Percentiles rank a stretch among this genome's conserved stretches.
Conservation (phyloP, 2,113 vertebrate genomes). For the Xiphophorus couchianus region DNA sequence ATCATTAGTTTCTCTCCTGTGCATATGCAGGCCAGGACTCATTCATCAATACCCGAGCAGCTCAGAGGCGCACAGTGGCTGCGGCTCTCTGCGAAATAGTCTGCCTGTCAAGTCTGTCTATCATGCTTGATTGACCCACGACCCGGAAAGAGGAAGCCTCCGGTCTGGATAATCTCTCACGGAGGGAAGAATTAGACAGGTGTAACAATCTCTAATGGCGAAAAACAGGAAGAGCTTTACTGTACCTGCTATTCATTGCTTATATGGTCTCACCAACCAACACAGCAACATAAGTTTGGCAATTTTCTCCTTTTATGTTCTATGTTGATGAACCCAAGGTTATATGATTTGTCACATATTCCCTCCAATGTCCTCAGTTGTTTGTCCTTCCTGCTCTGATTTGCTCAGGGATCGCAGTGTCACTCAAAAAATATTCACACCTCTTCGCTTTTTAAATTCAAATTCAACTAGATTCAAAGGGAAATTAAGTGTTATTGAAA, state of each 20-base stretch:
- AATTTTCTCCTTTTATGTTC: not conserved
- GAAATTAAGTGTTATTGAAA: no score
- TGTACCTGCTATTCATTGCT: constrained; percentile 7
- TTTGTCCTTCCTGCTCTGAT: not conserved
- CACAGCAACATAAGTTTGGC: not conserved
- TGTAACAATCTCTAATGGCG: constrained; percentile 72
- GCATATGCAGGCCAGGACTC: constrained; percentile 49
- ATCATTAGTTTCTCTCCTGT: constrained; percentile 64
- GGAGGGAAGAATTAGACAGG: constrained; percentile 61
- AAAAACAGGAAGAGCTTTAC: constrained; percentile 58
- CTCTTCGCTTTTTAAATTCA: not conserved
- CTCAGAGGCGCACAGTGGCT: constrained; percentile 39
- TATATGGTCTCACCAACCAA: constrained; percentile 13
- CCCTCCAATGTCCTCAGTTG: not conserved
- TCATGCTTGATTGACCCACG: constrained; percentile 38
- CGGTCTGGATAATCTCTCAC: constrained; percentile 63
- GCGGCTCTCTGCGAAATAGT: constrained; percentile 56
- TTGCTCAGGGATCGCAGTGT: not conserved
- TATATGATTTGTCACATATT: not conserved
- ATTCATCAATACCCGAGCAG: constrained; percentile 55
- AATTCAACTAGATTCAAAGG: no score
- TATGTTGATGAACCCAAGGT: not conserved
- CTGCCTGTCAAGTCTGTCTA: constrained; percentile 56
- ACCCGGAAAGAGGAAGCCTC: constrained; percentile 34
- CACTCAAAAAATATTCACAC: not conserved